Conservation (phyloP, 2,113 vertebrate species). For the Daubentonia madagascariensis region DNA sequence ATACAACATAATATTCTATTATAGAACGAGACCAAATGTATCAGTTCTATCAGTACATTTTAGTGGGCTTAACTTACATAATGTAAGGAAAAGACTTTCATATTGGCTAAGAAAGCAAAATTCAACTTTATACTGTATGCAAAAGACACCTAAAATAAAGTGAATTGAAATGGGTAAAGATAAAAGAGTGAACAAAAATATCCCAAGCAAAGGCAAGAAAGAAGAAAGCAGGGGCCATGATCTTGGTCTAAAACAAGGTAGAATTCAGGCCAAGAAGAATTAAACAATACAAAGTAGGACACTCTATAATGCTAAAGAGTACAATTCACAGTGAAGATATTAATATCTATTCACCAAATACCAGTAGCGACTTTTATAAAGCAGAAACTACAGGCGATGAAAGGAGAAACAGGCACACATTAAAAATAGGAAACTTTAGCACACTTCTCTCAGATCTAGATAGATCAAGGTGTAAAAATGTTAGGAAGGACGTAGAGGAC, state of each 20-base stretch:
- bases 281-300: slow-evolving; percentile 73
- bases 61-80: neutral
- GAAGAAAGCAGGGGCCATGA: slow-evolving; percentile 62
- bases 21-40: neutral
- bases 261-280: slow-evolving; percentile 67
- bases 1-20: neutral
- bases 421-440: slow-evolving; percentile 59
- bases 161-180: slow-evolving; percentile 49
- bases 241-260: slow-evolving; percentile 73
- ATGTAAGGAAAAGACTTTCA: slow-evolving; percentile 23
- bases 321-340: slow-evolving; percentile 65
- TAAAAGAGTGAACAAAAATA: slow-evolving; percentile 67
- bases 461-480: slow-evolving; percentile 50
- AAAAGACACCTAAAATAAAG: slow-evolving; percentile 66
- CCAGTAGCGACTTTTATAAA: slow-evolving; percentile 59
- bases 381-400: slow-evolving; percentile 47
- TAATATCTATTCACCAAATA: slow-evolving; percentile 71
- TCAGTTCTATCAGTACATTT: neutral
- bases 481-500: slow-evolving; percentile 45
- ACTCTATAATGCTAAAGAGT: slow-evolving; percentile 59
- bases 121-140: slow-evolving; percentile 61
- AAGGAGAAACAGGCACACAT: slow-evolving; percentile 61
- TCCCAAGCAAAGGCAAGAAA: slow-evolving; percentile 55
- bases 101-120: slow-evolving; percentile 40
- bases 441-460: slow-evolving; percentile 46